phyloP scores from a whole-genome alignment of 1,140 invertebrate genomes.

The Papilio helenus region DNA sequence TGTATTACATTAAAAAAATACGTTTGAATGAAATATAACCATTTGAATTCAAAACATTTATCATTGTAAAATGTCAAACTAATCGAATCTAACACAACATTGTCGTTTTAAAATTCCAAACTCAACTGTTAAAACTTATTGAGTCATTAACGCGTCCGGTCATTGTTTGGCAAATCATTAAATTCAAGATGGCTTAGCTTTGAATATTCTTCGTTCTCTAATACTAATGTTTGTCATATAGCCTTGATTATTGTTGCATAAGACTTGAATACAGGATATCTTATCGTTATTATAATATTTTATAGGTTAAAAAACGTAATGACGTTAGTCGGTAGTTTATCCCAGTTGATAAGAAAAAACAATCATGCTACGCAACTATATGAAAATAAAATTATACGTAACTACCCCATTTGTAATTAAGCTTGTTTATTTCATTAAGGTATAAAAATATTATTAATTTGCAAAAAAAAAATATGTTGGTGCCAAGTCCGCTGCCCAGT shows the following conservation, averaged over 20 bases:
- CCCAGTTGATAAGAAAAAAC: too few relatives aligned
- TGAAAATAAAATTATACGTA: too few relatives aligned
- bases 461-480: too few relatives aligned
- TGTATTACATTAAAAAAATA: too few relatives aligned
- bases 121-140: constrained; percentile 29
- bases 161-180: constrained; percentile 37
- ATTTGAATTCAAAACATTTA: constrained; percentile 7
- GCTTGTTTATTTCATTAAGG: too few relatives aligned
- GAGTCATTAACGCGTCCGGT: constrained; percentile 36
- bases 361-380: too few relatives aligned
- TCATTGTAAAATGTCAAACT: constrained; percentile 2
- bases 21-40: background rate
- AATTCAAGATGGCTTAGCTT: constrained; percentile 27
- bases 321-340: too few relatives aligned
- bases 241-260: background rate
- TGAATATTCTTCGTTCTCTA: constrained; percentile 20
- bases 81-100: constrained; percentile 2
- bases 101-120: constrained; percentile 32
- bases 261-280: background rate
- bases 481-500: too few relatives aligned
- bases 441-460: too few relatives aligned
- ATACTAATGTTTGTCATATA: constrained; percentile 3
- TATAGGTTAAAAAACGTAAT: background rate
- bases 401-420: too few relatives aligned
- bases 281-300: background rate